A percentile compares a stretch with the other conserved stretches of the same genome.
phyloP scores from a whole-genome alignment of 2,113 vertebrate genomes.

The Scomber japonicus region DNA sequence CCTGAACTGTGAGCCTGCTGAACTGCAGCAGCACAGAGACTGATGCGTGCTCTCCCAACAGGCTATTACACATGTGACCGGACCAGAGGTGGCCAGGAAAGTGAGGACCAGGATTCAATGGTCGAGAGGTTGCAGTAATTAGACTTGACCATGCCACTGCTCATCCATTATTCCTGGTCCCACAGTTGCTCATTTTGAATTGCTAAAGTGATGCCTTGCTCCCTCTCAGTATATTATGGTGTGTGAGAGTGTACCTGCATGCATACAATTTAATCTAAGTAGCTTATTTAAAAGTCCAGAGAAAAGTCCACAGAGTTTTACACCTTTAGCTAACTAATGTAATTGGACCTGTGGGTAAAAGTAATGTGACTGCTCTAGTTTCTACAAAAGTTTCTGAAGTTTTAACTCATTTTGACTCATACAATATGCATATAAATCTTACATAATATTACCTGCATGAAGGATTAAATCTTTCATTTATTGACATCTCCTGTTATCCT shows the following conservation, averaged over 20 bases:
- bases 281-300: background rate
- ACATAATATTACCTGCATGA: too few relatives aligned
- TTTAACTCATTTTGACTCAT: background rate
- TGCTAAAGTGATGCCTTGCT: slow-evolving; percentile 16
- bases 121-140: slow-evolving; percentile 68
- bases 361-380: background rate
- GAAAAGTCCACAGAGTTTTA: background rate
- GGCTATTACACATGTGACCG: slow-evolving; percentile 58
- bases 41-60: slow-evolving; percentile 47
- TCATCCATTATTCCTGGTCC: slow-evolving; percentile 70
- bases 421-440: too few relatives aligned
- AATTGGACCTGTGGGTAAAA: slow-evolving; percentile 1
- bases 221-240: slow-evolving; percentile 4
- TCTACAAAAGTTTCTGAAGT: slow-evolving; percentile 6
- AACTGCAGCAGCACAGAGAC: slow-evolving; percentile 43
- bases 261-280: slow-evolving; percentile 1
- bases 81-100: slow-evolving; percentile 42
- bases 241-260: slow-evolving; percentile 28
- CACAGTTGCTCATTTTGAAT: slow-evolving; percentile 57
- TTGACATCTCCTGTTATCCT: too few relatives aligned
- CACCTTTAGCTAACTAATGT: slow-evolving; percentile 1
- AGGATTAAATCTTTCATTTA: too few relatives aligned
- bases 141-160: slow-evolving; percentile 60
- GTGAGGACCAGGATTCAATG: slow-evolving; percentile 45
- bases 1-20: slow-evolving; percentile 56